Percentiles rank a stretch among this genome's conserved stretches.
phyloP scores from a whole-genome alignment of 2,113 vertebrate species.

The Ploceus nigricollis region DNA sequence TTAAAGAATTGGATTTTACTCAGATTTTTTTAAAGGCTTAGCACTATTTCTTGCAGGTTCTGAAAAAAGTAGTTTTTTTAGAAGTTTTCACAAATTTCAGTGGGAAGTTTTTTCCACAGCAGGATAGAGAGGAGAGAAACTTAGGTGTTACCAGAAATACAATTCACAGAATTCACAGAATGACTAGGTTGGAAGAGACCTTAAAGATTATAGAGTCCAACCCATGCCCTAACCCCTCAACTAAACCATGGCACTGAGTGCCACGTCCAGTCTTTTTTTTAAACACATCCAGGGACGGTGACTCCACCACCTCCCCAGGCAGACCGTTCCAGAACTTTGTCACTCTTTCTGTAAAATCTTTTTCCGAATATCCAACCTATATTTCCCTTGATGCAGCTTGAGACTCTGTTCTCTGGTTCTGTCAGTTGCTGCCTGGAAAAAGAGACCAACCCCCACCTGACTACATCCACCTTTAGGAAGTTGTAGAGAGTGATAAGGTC shows the following conservation, averaged over 20 bases:
- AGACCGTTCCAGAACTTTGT: not conserved
- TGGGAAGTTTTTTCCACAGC: not conserved
- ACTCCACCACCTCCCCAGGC: not conserved
- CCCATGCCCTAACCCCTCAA: not conserved
- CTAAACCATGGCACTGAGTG: not conserved
- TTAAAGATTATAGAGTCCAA: not conserved
- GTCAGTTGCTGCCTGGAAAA: not conserved
- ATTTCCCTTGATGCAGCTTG: not conserved
- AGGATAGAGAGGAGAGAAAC: not conserved
- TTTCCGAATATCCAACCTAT: not conserved
- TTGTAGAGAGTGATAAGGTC: not conserved
- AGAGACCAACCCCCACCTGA: not conserved
- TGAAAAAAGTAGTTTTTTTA: not conserved
- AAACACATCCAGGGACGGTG: not conserved
- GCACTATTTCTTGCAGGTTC: not conserved
- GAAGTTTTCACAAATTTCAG: not conserved
- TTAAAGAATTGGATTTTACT: slow-evolving; percentile 52
- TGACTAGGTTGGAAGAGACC: not conserved
- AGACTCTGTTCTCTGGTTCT: not conserved
- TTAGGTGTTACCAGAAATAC: not conserved
- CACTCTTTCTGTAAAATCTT: not conserved
- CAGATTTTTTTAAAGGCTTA: not conserved
- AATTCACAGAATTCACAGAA: not conserved
- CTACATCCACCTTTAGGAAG: not conserved
- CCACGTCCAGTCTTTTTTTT: not conserved